Evolutionary conservation across 2,797 vertebrate species (phyloP).

Genomic region (Hirundo rustica): DNA sequence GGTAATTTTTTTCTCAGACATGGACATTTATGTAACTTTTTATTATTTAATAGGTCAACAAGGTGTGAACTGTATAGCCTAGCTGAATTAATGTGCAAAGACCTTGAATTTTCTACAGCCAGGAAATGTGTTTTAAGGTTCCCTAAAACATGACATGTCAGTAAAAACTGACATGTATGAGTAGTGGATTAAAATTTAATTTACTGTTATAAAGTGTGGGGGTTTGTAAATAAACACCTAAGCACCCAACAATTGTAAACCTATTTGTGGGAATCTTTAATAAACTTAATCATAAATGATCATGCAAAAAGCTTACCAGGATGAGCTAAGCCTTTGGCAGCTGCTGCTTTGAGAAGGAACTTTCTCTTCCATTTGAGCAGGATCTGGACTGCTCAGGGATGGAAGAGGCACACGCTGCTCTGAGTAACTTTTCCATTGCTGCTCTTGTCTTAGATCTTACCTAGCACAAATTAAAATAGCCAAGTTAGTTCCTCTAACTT

Average conservation of each 20-base stretch:
- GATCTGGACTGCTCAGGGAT: not conserved
- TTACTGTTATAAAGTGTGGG: not conserved
- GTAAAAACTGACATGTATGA: not conserved
- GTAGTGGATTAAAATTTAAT: not conserved
- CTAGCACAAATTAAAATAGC: not conserved
- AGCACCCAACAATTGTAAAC: not conserved
- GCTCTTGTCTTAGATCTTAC: not conserved
- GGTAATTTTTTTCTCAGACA: not conserved
- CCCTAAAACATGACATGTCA: too few relatives aligned
- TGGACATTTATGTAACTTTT: not conserved
- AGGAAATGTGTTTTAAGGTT: not conserved
- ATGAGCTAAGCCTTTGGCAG: not conserved
- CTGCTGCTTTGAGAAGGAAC: not conserved
- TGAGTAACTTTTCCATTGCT: not conserved
- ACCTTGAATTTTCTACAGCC: not conserved
- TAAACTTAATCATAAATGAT: not conserved
- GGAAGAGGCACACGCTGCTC: not conserved
- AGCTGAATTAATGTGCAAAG: not conserved
- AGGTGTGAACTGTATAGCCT: not conserved
- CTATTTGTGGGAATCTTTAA: not conserved
- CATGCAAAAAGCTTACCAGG: not conserved
- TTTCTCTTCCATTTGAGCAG: not conserved
- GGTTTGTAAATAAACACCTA: not conserved
- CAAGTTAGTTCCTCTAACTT: not conserved
- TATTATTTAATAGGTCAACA: not conserved